These are phyloP conservation scores for Pseudochirops cupreus DNA, from an alignment of 2,797 vertebrate genomes.

Conservation along the genomic window DNA sequence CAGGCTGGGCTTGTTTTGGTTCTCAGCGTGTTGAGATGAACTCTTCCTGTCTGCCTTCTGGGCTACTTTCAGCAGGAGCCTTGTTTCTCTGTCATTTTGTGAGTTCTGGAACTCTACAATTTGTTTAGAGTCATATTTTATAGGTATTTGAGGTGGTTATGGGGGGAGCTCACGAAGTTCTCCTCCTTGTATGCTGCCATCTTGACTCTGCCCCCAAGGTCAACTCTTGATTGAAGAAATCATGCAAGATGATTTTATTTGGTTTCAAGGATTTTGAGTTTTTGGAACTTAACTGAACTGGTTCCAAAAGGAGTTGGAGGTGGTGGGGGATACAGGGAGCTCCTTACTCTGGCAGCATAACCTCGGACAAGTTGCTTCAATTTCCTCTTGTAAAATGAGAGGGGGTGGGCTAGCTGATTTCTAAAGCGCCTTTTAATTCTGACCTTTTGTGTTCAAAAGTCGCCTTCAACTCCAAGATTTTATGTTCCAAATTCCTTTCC, in stretches of 20 bases:
- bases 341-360: neutral
- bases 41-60: no score
- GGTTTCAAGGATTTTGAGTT: neutral
- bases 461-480: neutral
- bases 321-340: neutral
- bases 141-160: no score
- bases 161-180: no score
- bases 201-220: no score
- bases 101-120: no score
- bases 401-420: neutral
- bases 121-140: no score
- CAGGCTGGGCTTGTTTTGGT: no score
- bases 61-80: no score
- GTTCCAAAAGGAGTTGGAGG: neutral
- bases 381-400: neutral
- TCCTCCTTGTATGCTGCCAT: no score
- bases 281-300: neutral
- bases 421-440: neutral
- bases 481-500: neutral
- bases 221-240: neutral
- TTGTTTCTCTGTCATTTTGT: no score
- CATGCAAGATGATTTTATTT: neutral
- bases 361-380: neutral
- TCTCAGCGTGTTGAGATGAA: no score
- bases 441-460: neutral